phyloP scores from a whole-genome alignment of 2,113 vertebrate genomes.

The Istiophorus platypterus region DNA sequence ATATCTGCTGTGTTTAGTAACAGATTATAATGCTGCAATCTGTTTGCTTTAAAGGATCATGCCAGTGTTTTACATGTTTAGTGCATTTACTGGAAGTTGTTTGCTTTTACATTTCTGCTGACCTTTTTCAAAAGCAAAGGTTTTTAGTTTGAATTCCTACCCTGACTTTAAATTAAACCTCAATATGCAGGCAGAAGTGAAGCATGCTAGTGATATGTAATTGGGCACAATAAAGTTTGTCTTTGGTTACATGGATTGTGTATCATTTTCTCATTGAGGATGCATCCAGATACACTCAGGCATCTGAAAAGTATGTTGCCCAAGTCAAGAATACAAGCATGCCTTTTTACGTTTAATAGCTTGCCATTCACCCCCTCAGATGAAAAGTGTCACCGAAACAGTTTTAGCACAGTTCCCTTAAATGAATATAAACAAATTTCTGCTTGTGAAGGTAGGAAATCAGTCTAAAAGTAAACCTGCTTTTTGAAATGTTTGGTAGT shows the following conservation, averaged over 20 bases:
- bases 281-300: conserved; percentile 1
- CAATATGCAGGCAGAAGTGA: background rate
- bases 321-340: too few relatives aligned
- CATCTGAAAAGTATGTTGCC: background rate
- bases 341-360: background rate
- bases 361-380: background rate
- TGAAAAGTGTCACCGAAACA: too few relatives aligned
- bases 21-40: background rate
- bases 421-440: background rate
- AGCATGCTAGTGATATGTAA: background rate
- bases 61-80: conserved; percentile 10
- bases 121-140: background rate
- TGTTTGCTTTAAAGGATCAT: background rate
- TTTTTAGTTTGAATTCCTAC: too few relatives aligned
- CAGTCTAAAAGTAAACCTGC: background rate
- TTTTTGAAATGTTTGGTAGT: background rate
- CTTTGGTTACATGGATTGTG: background rate
- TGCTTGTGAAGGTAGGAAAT: background rate
- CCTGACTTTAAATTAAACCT: too few relatives aligned
- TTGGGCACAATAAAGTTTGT: too few relatives aligned
- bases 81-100: background rate
- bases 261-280: background rate
- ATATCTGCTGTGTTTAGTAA: background rate
- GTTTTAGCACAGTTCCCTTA: background rate
- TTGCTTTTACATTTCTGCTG: background rate